Conservation (phyloP, 2,888 invertebrate species). For the Drosophila cognata region DNA sequence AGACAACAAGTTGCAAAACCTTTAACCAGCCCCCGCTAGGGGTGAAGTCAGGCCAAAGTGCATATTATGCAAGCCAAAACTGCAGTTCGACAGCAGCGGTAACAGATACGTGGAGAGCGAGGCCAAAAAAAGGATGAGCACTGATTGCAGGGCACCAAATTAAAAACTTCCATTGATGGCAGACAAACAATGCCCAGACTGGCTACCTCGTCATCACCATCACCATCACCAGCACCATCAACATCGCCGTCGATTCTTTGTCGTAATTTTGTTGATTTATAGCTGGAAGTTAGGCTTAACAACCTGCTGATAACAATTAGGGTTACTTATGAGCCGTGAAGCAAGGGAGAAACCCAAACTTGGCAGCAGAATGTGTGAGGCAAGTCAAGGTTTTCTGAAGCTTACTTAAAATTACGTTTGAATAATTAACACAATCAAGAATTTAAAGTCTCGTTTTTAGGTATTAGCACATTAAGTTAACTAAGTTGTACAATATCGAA, state of each 20-base stretch:
- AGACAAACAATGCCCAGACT: conserved; percentile 69
- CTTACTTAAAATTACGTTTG: neutral
- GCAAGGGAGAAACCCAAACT: conserved; percentile 8
- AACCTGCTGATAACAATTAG: conserved; percentile 54
- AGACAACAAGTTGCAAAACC: conserved; percentile 58
- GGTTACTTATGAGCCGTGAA: conserved; percentile 10
- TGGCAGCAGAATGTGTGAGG: conserved; percentile 8
- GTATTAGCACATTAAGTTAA: neutral
- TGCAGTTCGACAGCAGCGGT: conserved; percentile 50
- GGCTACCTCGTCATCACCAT: conserved; percentile 27
- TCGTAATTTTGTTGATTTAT: conserved; percentile 66
- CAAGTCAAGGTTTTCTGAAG: conserved; percentile 5
- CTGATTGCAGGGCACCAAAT: conserved; percentile 64
- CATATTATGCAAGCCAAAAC: conserved; percentile 78
- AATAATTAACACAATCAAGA: neutral
- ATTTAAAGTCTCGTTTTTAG: neutral
- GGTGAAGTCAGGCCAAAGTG: conserved; percentile 57
- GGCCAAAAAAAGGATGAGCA: conserved; percentile 11
- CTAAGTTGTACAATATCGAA: neutral
- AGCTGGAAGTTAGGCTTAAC: conserved; percentile 24
- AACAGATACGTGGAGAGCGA: conserved; percentile 8
- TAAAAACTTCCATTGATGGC: conserved; percentile 75
- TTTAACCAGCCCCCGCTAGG: conserved; percentile 54
- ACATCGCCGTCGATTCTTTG: conserved; percentile 58
- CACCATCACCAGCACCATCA: conserved; percentile 18